A percentile compares a stretch with the other conserved stretches of the same genome.
phyloP scores from a whole-genome alignment of 2,888 invertebrate genomes.

The Corythucha ciliata region DNA sequence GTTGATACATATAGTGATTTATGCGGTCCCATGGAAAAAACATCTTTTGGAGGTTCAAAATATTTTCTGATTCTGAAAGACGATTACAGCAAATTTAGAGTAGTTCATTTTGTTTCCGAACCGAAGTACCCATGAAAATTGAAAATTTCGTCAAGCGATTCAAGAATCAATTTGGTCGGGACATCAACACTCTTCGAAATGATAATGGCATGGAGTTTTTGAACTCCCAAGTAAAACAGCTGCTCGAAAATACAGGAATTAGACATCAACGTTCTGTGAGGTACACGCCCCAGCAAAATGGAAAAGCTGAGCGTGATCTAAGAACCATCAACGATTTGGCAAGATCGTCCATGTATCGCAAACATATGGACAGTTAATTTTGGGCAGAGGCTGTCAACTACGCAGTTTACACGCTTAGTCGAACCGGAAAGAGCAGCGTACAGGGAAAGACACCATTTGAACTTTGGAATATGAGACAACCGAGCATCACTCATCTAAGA shows the following conservation, averaged over 20 bases:
- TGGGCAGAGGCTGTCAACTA: no score
- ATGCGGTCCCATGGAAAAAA: no score
- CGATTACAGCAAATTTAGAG: neutral
- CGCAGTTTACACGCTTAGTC: conserved; percentile 21
- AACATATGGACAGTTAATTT: no score
- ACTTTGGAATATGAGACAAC: conserved; percentile 33
- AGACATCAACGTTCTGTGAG: conserved; percentile 18
- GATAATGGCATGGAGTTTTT: conserved; percentile 38
- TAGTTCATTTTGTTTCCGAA: neutral
- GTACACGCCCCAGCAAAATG: conserved; percentile 29
- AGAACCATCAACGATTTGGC: conserved; percentile 28
- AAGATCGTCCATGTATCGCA: no score
- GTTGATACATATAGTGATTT: no score
- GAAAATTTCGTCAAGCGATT: neutral
- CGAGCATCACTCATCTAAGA: conserved; percentile 5
- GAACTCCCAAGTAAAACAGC: conserved; percentile 26
- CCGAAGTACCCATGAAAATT: neutral
- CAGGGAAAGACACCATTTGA: no score
- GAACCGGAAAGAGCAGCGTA: no score
- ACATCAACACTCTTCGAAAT: conserved; percentile 35
- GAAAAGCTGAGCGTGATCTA: conserved; percentile 24
- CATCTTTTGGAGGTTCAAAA: neutral
- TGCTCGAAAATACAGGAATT: conserved; percentile 29
- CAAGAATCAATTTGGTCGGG: conserved; percentile 28
- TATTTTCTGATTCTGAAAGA: neutral